phyloP scores from a whole-genome alignment of 1,140 invertebrate genomes.

The Archivesica marissinica region DNA sequence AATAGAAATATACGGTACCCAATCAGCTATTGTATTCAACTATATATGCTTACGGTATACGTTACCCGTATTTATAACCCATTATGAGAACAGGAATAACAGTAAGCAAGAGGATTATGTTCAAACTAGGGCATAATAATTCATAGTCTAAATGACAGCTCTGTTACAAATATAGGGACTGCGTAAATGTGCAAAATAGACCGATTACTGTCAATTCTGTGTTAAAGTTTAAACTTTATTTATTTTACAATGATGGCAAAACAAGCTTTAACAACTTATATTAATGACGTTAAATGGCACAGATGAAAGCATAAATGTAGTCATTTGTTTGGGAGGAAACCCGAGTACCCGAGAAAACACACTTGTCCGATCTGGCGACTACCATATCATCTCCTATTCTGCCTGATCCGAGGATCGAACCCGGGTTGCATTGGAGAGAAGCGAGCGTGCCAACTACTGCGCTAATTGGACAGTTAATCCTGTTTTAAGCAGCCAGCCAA shows the following conservation, averaged over 20 bases:
- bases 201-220: background rate
- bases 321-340: too few species aligned
- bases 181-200: background rate
- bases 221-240: background rate
- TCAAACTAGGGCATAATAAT: background rate
- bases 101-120: background rate
- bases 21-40: background rate
- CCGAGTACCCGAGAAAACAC: background rate
- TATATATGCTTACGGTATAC: slow-evolving; percentile 1
- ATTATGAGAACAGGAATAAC: background rate
- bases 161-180: too few species aligned
- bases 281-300: background rate
- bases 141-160: background rate
- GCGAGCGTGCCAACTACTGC: background rate
- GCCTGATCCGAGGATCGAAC: background rate
- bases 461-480: background rate
- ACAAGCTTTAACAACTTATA: background rate
- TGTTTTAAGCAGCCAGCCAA: too few species aligned
- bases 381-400: too few species aligned
- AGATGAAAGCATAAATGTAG: background rate
- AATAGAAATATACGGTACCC: background rate
- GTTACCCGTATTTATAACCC: background rate
- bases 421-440: background rate
- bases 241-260: background rate
- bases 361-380: too few species aligned